Base-by-base conservation (phyloP, 2,888 invertebrate species). In the Pammene aurita region DNA sequence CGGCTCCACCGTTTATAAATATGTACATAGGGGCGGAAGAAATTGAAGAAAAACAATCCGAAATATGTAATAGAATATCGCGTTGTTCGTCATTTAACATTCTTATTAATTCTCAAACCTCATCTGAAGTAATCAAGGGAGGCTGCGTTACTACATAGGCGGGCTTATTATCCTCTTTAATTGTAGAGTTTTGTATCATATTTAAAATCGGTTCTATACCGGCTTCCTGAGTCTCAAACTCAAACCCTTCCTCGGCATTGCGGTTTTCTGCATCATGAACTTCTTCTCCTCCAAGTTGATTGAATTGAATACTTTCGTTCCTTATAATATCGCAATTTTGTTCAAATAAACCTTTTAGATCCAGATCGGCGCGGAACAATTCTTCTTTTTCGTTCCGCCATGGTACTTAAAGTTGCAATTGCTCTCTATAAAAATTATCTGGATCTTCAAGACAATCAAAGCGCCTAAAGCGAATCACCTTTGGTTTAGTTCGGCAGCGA, bases 1-100 rank as follows among this genome's bases (percentile, higher is more conserved):
- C 54, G 10, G 67, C 61, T 54, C 67, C 72, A 66, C 69, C 72
- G 64, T 64, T 72, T 10, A 80, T 57, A 70, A 72, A 72, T 34
- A 50, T 61, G 72, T 77, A 79, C 18, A 56, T 1, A 35, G 55
- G 55, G 2, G n/a, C 2, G 9, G 38, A 10, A 1, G 35, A 55
- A 14, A 7, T 38, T 18, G 18, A 10, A 5, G 5, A 4, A 10
- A 41, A 41, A 50, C 5, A 5, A 11, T 50, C 9, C 10, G 6
- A 0, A 11, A 50, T n/a, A 44, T 44, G 44, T 44, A 44, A n/a
- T n/a, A 44, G 0, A 18, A 50, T 10, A 18, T 50, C 18, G 7
- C 50, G 1, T 16, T 50, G 50, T 18, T 50, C 50, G 11, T 0
- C 2, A 50, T 50, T 50, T 10, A 50, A 18, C 5, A 18, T 50